Percentiles rank a stretch among this genome's conserved stretches.
Conservation (phyloP, 2,888 invertebrate genomes). For the Tenthredo livida region DNA sequence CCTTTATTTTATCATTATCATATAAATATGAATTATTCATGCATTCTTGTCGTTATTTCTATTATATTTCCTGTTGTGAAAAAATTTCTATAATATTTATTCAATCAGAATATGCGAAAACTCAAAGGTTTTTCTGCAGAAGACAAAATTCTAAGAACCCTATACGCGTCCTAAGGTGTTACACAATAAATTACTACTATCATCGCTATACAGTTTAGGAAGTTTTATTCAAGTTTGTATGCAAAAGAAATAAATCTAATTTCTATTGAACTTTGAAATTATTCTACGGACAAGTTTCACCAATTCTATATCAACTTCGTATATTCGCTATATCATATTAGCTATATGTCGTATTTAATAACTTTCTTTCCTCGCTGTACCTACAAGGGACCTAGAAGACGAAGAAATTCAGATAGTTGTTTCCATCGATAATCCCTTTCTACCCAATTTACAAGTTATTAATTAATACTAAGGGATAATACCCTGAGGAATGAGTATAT, state of each 20-base stretch:
- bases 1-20: neutral
- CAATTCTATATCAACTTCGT: neutral
- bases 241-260: neutral
- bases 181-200: no score
- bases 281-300: neutral
- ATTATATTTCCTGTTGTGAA: neutral
- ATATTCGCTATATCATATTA: neutral
- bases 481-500: neutral
- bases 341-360: neutral
- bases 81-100: neutral
- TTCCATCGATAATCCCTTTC: neutral
- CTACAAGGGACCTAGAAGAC: neutral
- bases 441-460: slow-evolving; percentile 18
- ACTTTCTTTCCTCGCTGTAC: neutral
- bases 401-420: neutral
- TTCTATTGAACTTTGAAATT: neutral
- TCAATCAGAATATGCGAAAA: neutral
- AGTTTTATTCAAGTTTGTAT: no score
- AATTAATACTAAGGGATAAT: neutral
- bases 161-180: no score
- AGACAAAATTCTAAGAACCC: neutral
- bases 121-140: no score
- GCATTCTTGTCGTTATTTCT: neutral
- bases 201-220: no score
- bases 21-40: slow-evolving; percentile 28